Evolutionary conservation across 2,888 invertebrate genomes (phyloP).

Genomic region (Caenorhabditis sulstoni): DNA sequence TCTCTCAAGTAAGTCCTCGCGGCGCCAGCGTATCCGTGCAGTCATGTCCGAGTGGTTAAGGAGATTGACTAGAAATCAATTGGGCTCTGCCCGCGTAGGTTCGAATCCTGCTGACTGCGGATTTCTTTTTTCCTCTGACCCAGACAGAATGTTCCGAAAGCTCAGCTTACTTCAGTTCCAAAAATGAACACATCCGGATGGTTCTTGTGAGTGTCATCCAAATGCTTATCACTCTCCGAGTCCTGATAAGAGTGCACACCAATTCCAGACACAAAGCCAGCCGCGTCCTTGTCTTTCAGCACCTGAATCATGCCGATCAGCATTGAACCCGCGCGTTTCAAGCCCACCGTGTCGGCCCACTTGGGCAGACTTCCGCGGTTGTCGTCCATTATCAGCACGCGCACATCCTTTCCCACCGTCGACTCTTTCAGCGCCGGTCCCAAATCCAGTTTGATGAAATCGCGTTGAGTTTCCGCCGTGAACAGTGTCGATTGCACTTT

Average conservation of each 20-base stretch:
- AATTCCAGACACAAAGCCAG: constrained; percentile 38
- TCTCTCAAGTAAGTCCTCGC: too few relatives aligned
- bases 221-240: constrained; percentile 34
- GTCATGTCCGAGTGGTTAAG: constrained; percentile 80
- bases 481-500: constrained; percentile 88
- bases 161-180: constrained; percentile 40
- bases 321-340: too few relatives aligned
- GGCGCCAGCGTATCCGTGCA: constrained; percentile 50
- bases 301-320: constrained; percentile 18
- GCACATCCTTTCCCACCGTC: constrained; percentile 84
- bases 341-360: constrained; percentile 85
- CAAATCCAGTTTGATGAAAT: constrained; percentile 87
- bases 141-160: not conserved
- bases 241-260: constrained; percentile 57
- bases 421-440: constrained; percentile 86
- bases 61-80: constrained; percentile 80
- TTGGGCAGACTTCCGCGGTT: constrained; percentile 82
- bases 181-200: constrained; percentile 56
- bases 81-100: constrained; percentile 80
- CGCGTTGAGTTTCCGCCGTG: constrained; percentile 78
- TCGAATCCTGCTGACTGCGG: constrained; percentile 80
- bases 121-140: not conserved
- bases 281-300: constrained; percentile 44
- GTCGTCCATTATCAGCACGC: constrained; percentile 88
- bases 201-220: constrained; percentile 43